Evolutionary conservation across 2,113 vertebrate genomes (phyloP).

Genomic region (Orthonyx spaldingii): DNA sequence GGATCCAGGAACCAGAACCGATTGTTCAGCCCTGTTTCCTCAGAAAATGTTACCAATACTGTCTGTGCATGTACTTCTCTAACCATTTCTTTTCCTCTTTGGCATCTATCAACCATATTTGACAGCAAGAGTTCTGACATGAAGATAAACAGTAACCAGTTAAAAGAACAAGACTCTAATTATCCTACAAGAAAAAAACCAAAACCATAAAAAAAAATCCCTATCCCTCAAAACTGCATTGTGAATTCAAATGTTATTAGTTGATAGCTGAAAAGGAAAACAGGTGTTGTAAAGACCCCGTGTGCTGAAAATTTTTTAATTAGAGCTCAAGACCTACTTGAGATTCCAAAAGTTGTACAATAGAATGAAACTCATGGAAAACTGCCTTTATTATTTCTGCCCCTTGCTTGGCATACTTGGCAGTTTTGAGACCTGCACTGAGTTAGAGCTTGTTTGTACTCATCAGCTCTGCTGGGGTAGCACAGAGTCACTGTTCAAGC

Average conservation of each 20-base stretch:
- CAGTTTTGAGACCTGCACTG: neutral
- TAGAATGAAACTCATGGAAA: neutral
- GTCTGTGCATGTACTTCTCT: neutral
- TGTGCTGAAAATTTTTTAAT: neutral
- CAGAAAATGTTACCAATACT: neutral
- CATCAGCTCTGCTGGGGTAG: neutral
- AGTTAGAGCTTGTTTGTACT: neutral
- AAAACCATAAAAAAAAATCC: neutral
- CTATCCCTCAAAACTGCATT: neutral
- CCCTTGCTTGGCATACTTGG: neutral
- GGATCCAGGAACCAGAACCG: neutral
- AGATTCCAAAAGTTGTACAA: neutral
- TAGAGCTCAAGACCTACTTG: neutral
- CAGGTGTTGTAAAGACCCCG: neutral
- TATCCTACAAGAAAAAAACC: neutral
- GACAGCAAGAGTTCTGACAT: neutral
- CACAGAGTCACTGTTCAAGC: neutral
- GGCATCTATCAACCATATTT: neutral
- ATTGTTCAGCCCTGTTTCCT: neutral
- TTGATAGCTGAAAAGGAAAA: neutral
- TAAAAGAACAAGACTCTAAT: neutral
- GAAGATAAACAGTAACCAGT: neutral
- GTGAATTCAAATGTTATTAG: neutral
- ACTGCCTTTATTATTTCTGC: neutral
- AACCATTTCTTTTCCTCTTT: neutral